Evolutionary conservation across 1,140 invertebrate species (phyloP), one percentile per base, ranked within the genome.

Genomic region (Plutomurus gul): DNA sequence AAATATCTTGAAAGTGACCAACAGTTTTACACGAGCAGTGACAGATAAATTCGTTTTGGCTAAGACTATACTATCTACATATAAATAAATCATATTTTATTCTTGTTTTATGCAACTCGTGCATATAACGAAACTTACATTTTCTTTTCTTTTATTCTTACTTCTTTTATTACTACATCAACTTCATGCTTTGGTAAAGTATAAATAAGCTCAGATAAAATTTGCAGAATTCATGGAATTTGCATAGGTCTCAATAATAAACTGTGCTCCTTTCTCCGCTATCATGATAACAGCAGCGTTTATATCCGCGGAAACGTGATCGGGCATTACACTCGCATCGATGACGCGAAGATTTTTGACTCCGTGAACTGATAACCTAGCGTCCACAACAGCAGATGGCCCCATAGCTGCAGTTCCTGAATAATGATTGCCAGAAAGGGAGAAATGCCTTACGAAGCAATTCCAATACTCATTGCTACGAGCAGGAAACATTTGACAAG

Each of bases 261-360:
- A 76, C 36, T 65, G 71, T 3, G 74, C 77, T 65, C 78, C 75
- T 13, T 49, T 25, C 18, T 82, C 80, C 8, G 75, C 81, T 18
- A 81, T 81, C 51, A 80, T 65, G 10, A 80, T 80, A 4, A 74
- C 49, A 25, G 78, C 13, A 1, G 92, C 81, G 18, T 79, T 79
- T 6, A 71, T 82, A 70, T 82, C 75, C 11, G 77, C 81, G 0
- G 75, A 75, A 20, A 82, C 84, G 13, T 85, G 80, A 13, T 22
- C 71, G n/a, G 87, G 87, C 85, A 87, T 87, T 43, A 87, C 84
- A 22, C 84, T 84, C 3, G 85, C 85, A 79, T 87, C 87, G 56
- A 85, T 84, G 3, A 88, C 87, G 1, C 87, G 85, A 27, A 87
- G 81, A 33, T 84, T 82, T 20, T 77, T 77, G 0, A 70, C 65